These are phyloP conservation scores for Chloroceryle aenea DNA, from an alignment of 2,113 vertebrate species.

Conservation along the genomic window DNA sequence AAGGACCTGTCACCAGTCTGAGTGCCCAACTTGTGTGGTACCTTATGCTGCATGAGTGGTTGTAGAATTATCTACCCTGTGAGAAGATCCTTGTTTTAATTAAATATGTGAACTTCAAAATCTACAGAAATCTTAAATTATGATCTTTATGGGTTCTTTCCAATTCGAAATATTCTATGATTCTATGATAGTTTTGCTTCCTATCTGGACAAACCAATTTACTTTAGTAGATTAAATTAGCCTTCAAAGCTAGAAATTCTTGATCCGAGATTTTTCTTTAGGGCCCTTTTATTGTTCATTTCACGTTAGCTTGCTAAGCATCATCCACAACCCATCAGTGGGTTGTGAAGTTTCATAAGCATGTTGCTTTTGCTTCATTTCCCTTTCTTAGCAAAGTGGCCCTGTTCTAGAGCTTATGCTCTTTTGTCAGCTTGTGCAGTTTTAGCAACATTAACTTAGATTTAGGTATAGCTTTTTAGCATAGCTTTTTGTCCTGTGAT, in stretches of 20 bases:
- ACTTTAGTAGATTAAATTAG: background rate
- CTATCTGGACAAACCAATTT: background rate
- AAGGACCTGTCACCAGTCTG: background rate
- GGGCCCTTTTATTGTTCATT: background rate
- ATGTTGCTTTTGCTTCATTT: background rate
- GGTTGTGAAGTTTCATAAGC: background rate
- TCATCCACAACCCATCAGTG: background rate
- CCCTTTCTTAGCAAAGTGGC: background rate
- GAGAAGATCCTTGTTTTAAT: background rate
- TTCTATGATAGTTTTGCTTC: background rate
- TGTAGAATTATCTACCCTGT: background rate
- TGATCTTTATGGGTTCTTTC: background rate
- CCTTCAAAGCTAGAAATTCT: background rate
- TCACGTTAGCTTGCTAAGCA: background rate
- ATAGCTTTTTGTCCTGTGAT: background rate
- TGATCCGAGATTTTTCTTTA: background rate
- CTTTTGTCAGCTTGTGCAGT: background rate
- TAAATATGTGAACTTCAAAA: background rate
- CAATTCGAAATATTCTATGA: background rate
- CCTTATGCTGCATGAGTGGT: background rate
- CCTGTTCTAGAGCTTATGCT: background rate
- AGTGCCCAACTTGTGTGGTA: accelerated
- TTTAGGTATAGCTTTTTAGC: background rate
- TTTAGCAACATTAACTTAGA: background rate
- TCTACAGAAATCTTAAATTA: background rate